phyloP scores from a whole-genome alignment of 2,113 vertebrate species.

The Oenanthe melanoleuca region DNA sequence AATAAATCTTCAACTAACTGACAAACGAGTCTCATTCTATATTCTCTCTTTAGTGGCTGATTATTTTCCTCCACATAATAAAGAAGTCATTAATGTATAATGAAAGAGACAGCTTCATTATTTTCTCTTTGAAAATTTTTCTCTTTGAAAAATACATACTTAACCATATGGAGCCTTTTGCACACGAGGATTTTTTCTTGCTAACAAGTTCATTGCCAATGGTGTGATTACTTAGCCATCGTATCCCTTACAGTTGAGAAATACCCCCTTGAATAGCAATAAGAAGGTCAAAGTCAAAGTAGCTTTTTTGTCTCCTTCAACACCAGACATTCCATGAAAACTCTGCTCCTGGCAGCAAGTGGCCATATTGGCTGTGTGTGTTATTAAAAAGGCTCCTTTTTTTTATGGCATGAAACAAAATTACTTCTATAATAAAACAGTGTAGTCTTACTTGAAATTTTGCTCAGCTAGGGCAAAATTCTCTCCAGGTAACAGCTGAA shows the following conservation, averaged over 20 bases:
- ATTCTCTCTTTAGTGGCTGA: slow-evolving; percentile 2
- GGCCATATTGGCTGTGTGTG: too few species aligned
- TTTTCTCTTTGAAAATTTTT: slow-evolving; percentile 49
- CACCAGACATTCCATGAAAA: neutral
- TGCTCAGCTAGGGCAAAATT: neutral
- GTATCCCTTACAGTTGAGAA: neutral
- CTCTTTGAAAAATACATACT: neutral
- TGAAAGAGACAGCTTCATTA: slow-evolving; percentile 38
- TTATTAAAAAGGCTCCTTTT: neutral
- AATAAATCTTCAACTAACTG: slow-evolving; percentile 1
- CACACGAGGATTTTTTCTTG: neutral
- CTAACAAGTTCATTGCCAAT: neutral
- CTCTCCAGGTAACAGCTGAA: neutral
- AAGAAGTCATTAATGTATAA: slow-evolving; percentile 21
- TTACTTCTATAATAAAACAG: neutral
- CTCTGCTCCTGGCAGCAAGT: neutral
- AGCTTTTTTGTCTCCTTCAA: neutral
- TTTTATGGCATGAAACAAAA: neutral
- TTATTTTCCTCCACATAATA: slow-evolving; percentile 50
- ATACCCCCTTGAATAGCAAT: neutral
- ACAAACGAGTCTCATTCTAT: neutral
- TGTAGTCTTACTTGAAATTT: neutral
- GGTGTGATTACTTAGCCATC: neutral
- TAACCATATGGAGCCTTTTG: slow-evolving; percentile 10
- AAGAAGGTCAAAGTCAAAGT: neutral